Evolutionary conservation across 2,113 vertebrate genomes (phyloP).

Genomic region (Ceuthmochares aereus): DNA sequence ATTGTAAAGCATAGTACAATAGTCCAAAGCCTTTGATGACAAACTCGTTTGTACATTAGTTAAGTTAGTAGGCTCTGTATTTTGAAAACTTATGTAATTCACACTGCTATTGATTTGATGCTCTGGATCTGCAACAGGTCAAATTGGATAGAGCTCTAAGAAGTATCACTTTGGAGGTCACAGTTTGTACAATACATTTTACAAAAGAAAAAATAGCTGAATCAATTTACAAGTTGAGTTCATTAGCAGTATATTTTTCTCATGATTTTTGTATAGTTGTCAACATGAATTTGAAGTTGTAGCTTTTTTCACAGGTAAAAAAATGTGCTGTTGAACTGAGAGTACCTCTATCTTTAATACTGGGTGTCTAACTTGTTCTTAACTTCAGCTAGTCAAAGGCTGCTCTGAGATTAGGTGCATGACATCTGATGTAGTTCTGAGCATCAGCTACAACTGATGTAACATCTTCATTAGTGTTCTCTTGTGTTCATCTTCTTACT

Average conservation of each 20-base stretch:
- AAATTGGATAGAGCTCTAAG: not conserved
- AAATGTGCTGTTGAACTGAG: not conserved
- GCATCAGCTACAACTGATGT: not conserved
- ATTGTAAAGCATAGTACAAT: not conserved
- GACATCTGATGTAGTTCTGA: not conserved
- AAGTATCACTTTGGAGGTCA: not conserved
- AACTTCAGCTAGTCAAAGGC: not conserved
- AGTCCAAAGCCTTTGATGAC: not conserved
- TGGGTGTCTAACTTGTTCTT: not conserved
- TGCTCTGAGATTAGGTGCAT: not conserved
- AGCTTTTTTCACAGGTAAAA: not conserved
- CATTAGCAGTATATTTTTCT: not conserved
- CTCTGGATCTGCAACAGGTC: not conserved
- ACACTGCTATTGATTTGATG: not conserved
- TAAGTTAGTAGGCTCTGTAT: not conserved
- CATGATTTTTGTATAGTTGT: not conserved
- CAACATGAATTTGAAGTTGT: not conserved
- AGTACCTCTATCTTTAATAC: not conserved
- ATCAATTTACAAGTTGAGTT: not conserved
- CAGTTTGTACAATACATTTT: not conserved
- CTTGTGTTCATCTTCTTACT: not conserved
- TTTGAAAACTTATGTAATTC: not conserved
- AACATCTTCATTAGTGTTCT: not conserved
- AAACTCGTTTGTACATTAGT: not conserved
- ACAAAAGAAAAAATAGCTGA: not conserved